Evolutionary conservation across 2,888 invertebrate species (phyloP), one percentile per base, ranked within the genome.

Genomic region (Stenolophus ochropezus): DNA sequence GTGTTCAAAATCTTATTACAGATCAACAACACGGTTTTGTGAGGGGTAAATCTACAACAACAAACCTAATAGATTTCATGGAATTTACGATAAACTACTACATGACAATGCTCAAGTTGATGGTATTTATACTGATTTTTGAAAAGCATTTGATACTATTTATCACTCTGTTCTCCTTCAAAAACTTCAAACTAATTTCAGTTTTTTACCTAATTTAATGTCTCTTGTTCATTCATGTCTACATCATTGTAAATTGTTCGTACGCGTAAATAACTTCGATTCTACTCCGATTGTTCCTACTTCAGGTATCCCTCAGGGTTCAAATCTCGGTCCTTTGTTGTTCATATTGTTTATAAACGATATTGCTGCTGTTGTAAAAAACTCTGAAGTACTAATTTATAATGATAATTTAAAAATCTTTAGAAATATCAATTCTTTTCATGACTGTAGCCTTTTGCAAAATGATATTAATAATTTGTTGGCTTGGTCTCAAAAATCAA

Each of bases 111-210:
- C 6, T n/a, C 16, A 69, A 18, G 33, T 69, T 25, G 4, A 3
- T n/a, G 25, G 2, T 16, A 20, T 25, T 20, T 69, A 65, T 1
- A 65, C 65, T 4, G 65, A 65, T 23, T 25, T 65, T 16, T 25
- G 23, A 14, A 65, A 65, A 18, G 58, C 58, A 8, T 58, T 58
- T 58, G 58, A 58, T 20, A 58, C 20, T 21, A 6, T 58, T 2
- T 18, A 58, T 18, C 58, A 58, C 18, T 14, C 18, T 58, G 21
- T 58, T 14, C 58, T 58, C 58, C 18, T 58, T 16, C n/a, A 58
- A 21, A 61, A 23, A 61, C 61, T 61, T 65, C n/a, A 27, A 27
- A 69, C n/a, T 8, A 69, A 69, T 14, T 69, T 69, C 27, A 69
- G 27, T 33, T 69, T 69, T 16, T 42, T 33, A 2, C 4, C 27